phyloP scores from a whole-genome alignment of 1,140 invertebrate genomes.

The Leptopilina boulardi region DNA sequence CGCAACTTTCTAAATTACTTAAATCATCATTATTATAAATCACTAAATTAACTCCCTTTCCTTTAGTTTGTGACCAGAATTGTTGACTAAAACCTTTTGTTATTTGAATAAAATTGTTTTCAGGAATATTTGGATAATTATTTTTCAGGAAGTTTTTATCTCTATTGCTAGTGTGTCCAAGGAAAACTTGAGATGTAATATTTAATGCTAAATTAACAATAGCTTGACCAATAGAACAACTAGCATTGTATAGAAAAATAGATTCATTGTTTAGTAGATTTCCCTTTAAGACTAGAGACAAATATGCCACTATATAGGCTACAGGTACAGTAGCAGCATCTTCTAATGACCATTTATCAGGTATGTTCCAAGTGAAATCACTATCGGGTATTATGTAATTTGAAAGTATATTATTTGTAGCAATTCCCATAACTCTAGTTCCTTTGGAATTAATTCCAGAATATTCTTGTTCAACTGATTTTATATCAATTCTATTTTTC shows the following conservation, averaged over 20 bases:
- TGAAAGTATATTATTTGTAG: constrained; percentile 87
- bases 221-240: constrained; percentile 84
- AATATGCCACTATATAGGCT: constrained; percentile 84
- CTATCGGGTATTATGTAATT: constrained; percentile 87
- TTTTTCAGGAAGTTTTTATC: constrained; percentile 87
- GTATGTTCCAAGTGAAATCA: constrained; percentile 87
- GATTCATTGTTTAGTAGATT: constrained; percentile 77
- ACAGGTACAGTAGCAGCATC: constrained; percentile 80
- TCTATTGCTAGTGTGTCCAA: constrained; percentile 83
- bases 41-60: constrained; percentile 82
- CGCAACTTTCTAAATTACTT: constrained; percentile 77
- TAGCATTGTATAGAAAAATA: constrained; percentile 82
- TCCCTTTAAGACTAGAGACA: constrained; percentile 86
- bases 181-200: constrained; percentile 79
- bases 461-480: constrained; percentile 84
- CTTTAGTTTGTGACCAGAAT: constrained; percentile 77
- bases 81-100: constrained; percentile 64
- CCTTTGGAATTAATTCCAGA: constrained; percentile 77
- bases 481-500: constrained; percentile 76
- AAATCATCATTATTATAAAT: constrained; percentile 68
- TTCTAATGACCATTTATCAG: constrained; percentile 76
- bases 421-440: constrained; percentile 81
- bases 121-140: constrained; percentile 81
- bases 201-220: constrained; percentile 82
- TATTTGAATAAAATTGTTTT: constrained; percentile 41